These are phyloP conservation scores for Laticauda colubrina DNA, from an alignment of 2,113 vertebrate species.

Conservation along the genomic window DNA sequence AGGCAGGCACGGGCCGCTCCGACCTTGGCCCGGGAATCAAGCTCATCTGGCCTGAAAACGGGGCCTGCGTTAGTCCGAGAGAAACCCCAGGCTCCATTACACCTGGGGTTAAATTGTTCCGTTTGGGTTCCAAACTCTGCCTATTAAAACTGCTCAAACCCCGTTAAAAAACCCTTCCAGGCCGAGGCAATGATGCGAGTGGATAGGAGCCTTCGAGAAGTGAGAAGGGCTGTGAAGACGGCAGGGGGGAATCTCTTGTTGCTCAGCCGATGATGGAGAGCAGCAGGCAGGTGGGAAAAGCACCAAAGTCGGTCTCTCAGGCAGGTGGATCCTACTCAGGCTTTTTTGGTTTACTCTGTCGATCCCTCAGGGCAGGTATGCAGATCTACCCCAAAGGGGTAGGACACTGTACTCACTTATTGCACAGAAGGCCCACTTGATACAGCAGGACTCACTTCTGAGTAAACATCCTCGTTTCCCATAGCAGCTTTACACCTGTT, in stretches of 20 bases:
- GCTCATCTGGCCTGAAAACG: neutral
- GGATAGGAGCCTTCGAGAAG: neutral
- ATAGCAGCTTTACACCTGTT: neutral
- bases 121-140: neutral
- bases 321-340: neutral
- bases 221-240: neutral
- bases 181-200: fast-evolving
- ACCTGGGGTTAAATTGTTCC: neutral
- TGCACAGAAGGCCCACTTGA: neutral
- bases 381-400: neutral
- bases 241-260: neutral
- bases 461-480: neutral
- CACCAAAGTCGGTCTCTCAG: neutral
- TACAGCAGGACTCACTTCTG: neutral
- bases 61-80: neutral
- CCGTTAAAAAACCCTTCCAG: neutral
- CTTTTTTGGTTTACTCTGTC: neutral
- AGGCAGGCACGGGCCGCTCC: neutral
- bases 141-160: neutral
- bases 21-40: neutral
- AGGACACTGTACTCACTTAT: neutral
- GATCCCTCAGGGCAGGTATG: neutral
- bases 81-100: neutral
- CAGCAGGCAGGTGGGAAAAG: neutral
- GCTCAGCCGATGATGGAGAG: neutral